These are phyloP conservation scores for Luscinia luscinia DNA, from an alignment of 2,797 vertebrate genomes.

Conservation along the genomic window DNA sequence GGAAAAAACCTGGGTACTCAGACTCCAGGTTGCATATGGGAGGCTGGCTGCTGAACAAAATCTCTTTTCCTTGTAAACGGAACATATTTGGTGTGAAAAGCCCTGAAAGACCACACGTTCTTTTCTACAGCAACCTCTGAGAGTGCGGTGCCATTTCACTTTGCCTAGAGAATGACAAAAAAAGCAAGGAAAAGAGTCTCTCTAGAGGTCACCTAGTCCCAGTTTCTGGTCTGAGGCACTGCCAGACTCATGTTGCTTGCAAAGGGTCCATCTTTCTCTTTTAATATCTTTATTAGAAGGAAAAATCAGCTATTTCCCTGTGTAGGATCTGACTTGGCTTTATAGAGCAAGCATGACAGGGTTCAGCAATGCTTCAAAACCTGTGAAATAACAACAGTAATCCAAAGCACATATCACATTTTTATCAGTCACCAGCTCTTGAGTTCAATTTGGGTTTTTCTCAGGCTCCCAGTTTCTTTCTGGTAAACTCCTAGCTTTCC, in stretches of 20 bases:
- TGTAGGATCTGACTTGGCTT: slow-evolving; percentile 10
- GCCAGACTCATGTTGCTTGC: neutral
- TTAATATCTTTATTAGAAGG: neutral
- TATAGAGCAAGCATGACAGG: slow-evolving; percentile 31
- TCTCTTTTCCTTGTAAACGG: slow-evolving; percentile 65
- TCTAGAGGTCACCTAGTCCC: neutral
- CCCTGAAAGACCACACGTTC: slow-evolving; percentile 65
- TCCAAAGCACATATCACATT: slow-evolving; percentile 32
- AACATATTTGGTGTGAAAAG: slow-evolving; percentile 73
- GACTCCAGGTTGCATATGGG: slow-evolving; percentile 71
- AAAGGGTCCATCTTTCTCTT: neutral
- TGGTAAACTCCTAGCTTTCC: neutral
- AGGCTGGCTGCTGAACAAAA: slow-evolving; percentile 68
- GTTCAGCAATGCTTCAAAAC: slow-evolving; percentile 61
- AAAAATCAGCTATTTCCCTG: slow-evolving; percentile 27
- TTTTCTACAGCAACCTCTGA: slow-evolving; percentile 54
- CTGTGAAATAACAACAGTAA: slow-evolving; percentile 58
- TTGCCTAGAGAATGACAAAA: neutral
- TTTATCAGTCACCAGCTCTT: slow-evolving; percentile 25
- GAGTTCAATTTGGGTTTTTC: slow-evolving; percentile 36
- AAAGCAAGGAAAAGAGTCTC: neutral
- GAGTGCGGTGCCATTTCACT: slow-evolving; percentile 3
- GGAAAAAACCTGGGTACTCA: slow-evolving; percentile 67
- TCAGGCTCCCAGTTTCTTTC: neutral
- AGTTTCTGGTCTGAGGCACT: neutral